Evolutionary conservation across 53 echinoderm and acorn worm genomes (phyloP).

Genomic region (Pentamera pediparva): DNA sequence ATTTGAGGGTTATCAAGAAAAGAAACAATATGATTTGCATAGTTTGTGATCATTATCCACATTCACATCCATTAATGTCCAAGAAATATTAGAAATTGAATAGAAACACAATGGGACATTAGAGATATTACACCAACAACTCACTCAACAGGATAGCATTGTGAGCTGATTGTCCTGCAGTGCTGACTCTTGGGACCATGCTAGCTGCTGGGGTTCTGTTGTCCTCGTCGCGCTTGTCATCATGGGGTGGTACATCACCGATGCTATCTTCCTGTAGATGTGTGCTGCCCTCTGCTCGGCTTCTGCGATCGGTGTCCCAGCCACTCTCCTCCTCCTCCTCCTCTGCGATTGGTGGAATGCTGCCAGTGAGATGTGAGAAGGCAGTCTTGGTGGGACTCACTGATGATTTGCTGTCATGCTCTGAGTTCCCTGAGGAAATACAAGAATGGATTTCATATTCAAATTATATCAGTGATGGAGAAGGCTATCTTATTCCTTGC

Average conservation of each 20-base stretch:
- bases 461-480: too few species aligned
- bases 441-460: background rate
- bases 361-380: constrained; percentile 59
- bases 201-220: too few species aligned
- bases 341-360: constrained; percentile 72
- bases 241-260: constrained; percentile 71
- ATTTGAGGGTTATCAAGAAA: too few species aligned
- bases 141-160: constrained; percentile 82
- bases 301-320: constrained; percentile 20
- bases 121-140: too few species aligned
- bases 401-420: constrained; percentile 36
- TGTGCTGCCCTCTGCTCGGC: background rate
- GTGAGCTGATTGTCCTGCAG: constrained; percentile 57
- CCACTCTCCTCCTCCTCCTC: constrained; percentile 51
- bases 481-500: too few species aligned
- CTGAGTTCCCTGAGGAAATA: constrained; percentile 33
- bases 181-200: too few species aligned
- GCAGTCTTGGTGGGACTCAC: constrained; percentile 73
- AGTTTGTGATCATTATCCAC: too few species aligned
- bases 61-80: too few species aligned
- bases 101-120: too few species aligned
- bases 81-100: too few species aligned
- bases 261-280: constrained; percentile 32
- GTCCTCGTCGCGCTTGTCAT: constrained; percentile 78
- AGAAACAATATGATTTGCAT: too few species aligned